A percentile compares a stretch with the other conserved stretches of the same genome.
These are phyloP conservation scores for Sycophila sp. DNA, from an alignment of 1,140 invertebrate genomes.

Conservation along the genomic window DNA sequence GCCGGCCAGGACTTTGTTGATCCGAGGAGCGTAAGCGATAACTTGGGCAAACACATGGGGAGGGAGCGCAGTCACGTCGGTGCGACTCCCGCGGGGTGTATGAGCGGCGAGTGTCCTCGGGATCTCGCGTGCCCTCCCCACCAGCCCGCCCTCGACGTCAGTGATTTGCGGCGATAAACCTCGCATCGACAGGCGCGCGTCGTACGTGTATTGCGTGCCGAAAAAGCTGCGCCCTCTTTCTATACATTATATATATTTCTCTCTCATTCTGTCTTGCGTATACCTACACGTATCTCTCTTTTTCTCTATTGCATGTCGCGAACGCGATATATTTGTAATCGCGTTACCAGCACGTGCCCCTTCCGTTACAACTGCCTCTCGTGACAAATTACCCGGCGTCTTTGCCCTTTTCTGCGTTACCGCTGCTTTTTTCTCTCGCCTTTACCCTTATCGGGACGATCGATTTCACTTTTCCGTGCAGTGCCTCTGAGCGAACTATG, in stretches of 20 bases:
- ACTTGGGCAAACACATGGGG: slow-evolving; percentile 16
- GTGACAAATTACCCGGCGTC: slow-evolving; percentile 53
- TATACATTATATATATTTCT: too few species aligned
- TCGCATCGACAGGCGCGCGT: slow-evolving; percentile 59
- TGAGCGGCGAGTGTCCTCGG: too few species aligned
- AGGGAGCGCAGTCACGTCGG: slow-evolving; percentile 12
- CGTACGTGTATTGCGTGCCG: slow-evolving; percentile 59
- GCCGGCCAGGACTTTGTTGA: not conserved
- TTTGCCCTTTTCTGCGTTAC: slow-evolving; percentile 34
- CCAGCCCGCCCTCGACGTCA: not conserved
- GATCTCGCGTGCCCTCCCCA: too few species aligned
- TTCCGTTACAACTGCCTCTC: slow-evolving; percentile 59
- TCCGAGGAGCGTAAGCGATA: slow-evolving; percentile 14
- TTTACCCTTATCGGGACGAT: not conserved
- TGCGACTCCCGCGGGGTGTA: not conserved
- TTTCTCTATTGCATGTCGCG: slow-evolving; percentile 21
- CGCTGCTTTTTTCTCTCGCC: not conserved
- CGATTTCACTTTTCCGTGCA: too few species aligned
- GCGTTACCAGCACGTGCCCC: slow-evolving; percentile 59
- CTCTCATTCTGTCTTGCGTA: too few species aligned
- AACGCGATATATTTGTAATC: slow-evolving; percentile 63
- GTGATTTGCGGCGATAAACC: slow-evolving; percentile 60
- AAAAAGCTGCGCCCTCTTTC: too few species aligned
- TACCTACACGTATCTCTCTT: slow-evolving; percentile 36
- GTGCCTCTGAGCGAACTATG: too few species aligned